Percentiles rank a stretch among this genome's conserved stretches.
phyloP scores from a whole-genome alignment of 2,888 invertebrate species.

The Nipponacmea schrenckii region DNA sequence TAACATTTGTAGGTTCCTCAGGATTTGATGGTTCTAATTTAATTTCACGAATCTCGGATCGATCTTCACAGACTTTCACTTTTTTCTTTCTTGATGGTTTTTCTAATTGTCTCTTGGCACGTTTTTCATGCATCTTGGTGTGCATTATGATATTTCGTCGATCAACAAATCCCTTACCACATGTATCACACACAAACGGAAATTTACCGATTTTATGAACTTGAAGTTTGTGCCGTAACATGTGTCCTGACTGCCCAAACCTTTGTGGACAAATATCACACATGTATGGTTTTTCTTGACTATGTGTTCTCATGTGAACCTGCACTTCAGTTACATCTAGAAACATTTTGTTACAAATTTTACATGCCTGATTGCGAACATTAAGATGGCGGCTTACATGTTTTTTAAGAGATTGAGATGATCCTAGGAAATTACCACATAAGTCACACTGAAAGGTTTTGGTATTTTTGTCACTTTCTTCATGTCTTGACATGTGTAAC shows the following conservation, averaged over 20 bases:
- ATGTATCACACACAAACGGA: slow-evolving; percentile 27
- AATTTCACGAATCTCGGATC: not conserved
- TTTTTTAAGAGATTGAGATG: not conserved
- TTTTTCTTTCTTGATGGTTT: not conserved
- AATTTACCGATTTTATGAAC: slow-evolving; percentile 9
- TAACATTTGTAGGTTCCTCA: not conserved
- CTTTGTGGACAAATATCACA: slow-evolving; percentile 16
- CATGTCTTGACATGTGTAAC: not conserved
- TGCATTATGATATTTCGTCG: slow-evolving; percentile 28
- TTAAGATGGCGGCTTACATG: not conserved
- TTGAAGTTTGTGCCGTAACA: slow-evolving; percentile 12
- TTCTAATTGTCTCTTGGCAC: not conserved
- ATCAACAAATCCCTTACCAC: slow-evolving; percentile 26
- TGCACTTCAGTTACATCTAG: slow-evolving; percentile 10
- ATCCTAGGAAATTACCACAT: not conserved
- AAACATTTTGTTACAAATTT: slow-evolving; percentile 14
- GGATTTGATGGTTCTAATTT: not conserved
- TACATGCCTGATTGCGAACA: not conserved
- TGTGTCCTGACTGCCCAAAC: slow-evolving; percentile 2
- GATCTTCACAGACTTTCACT: not conserved
- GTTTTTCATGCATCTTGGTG: slow-evolving; percentile 26
- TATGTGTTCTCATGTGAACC: slow-evolving; percentile 12
- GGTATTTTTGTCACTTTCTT: not conserved
- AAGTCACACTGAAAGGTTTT: slow-evolving; percentile 2
- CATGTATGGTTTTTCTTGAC: slow-evolving; percentile 11